These are phyloP conservation scores for Nomada hirtipes DNA, from an alignment of 2,888 invertebrate genomes.

Conservation along the genomic window DNA sequence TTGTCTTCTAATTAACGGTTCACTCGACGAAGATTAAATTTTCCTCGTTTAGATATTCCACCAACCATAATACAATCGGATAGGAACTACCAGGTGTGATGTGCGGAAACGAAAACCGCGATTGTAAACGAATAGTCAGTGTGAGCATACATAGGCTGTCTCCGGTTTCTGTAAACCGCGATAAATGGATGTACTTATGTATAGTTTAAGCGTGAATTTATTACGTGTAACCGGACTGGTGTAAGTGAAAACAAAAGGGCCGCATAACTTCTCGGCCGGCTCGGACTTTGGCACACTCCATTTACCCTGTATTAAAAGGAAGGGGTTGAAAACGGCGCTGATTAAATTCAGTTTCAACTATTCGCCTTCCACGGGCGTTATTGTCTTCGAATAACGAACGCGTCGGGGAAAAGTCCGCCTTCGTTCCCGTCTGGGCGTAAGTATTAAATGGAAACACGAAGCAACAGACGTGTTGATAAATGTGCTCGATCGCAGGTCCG, in stretches of 20 bases:
- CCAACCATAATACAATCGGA: too few species aligned
- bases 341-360: slow-evolving; percentile 40
- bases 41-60: too few species aligned
- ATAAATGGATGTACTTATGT: slow-evolving; percentile 51
- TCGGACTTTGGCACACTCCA: slow-evolving; percentile 31
- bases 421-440: neutral
- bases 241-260: slow-evolving; percentile 55
- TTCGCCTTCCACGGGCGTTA: slow-evolving; percentile 25
- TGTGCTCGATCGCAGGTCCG: neutral
- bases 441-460: slow-evolving; percentile 7
- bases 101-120: too few species aligned
- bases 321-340: slow-evolving; percentile 7
- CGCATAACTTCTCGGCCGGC: slow-evolving; percentile 45
- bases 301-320: slow-evolving; percentile 25
- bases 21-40: too few species aligned
- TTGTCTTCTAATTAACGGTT: too few species aligned
- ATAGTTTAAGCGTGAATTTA: slow-evolving; percentile 51
- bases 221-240: slow-evolving; percentile 39
- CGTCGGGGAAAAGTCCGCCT: neutral
- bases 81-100: too few species aligned
- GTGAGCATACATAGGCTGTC: neutral
- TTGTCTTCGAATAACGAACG: slow-evolving; percentile 48
- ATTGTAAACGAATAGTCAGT: too few species aligned
- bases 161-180: slow-evolving; percentile 29
- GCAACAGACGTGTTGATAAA: slow-evolving; percentile 3